A percentile compares a stretch with the other conserved stretches of the same genome.
These are phyloP conservation scores for Parazoanthus atlanticus DNA, from an alignment of 92 coral and sea anemone species.

Conservation along the genomic window DNA sequence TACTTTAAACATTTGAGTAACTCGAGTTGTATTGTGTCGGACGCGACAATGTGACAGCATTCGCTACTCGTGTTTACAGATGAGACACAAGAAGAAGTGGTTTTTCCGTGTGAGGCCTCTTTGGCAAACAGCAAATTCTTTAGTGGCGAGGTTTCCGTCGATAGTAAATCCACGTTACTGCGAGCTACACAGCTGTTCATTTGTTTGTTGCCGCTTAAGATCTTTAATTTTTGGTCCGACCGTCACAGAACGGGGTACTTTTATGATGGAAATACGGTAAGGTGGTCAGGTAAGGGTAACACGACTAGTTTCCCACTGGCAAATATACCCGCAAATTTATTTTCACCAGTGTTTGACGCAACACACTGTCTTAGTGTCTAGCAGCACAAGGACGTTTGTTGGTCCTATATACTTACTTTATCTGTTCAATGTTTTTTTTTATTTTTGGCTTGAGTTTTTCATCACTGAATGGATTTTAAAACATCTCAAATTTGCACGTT, in stretches of 20 bases:
- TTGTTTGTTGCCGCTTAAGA: slow-evolving; percentile 7
- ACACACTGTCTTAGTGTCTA: too few relatives aligned
- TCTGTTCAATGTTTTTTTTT: background rate
- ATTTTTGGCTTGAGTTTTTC: background rate
- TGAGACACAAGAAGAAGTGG: background rate
- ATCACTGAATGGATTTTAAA: background rate
- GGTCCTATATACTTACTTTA: too few relatives aligned
- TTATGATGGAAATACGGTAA: background rate
- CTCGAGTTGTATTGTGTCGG: background rate
- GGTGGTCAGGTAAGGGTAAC: background rate
- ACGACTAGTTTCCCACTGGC: background rate
- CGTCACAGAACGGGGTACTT: background rate
- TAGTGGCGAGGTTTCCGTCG: background rate
- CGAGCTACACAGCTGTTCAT: background rate
- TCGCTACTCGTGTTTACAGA: slow-evolving; percentile 9
- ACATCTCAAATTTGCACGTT: background rate
- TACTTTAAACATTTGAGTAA: slow-evolving; percentile 23
- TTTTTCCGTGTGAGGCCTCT: background rate
- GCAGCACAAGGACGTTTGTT: background rate
- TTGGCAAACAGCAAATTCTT: slow-evolving; percentile 7
- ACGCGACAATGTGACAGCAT: slow-evolving; percentile 4
- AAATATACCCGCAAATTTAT: background rate
- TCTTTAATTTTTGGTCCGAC: background rate
- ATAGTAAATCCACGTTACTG: background rate
- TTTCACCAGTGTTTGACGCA: too few relatives aligned